A percentile compares a stretch with the other conserved stretches of the same genome.
These are phyloP conservation scores for Tipula vernalis DNA, from an alignment of 2,888 invertebrate genomes.

Conservation along the genomic window DNA sequence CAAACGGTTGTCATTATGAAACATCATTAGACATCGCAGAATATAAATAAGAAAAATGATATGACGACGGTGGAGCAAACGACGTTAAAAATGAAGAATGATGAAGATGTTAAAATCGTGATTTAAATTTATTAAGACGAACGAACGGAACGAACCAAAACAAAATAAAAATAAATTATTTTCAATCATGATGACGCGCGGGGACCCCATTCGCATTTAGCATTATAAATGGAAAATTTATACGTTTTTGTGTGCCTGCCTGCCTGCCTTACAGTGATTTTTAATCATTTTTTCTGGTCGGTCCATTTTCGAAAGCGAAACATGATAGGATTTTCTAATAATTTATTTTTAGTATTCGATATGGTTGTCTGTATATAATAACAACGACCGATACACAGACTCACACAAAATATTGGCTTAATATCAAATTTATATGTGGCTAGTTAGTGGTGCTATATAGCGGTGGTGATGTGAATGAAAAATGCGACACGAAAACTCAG, in stretches of 20 bases:
- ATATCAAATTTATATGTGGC: not conserved
- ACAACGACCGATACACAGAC: not conserved
- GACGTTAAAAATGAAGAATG: not conserved
- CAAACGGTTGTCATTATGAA: not conserved
- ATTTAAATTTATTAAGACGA: not conserved
- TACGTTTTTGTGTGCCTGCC: not conserved
- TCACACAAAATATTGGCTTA: not conserved
- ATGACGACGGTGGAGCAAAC: not conserved
- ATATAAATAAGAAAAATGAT: not conserved
- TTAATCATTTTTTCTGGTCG: not conserved
- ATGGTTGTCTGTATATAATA: not conserved
- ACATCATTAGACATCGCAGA: not conserved
- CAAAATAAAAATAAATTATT: not conserved
- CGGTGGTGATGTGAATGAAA: not conserved
- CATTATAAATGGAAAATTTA: not conserved
- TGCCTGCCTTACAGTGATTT: not conserved
- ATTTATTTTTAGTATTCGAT: not conserved
- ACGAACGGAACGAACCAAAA: not conserved
- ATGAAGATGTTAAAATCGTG: constrained; percentile 4
- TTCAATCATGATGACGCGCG: not conserved
- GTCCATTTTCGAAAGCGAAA: not conserved
- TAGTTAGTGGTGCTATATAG: not conserved
- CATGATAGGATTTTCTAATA: not conserved
- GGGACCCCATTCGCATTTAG: not conserved
- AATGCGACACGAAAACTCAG: not conserved